Base-by-base conservation (phyloP, 2,888 invertebrate species). In the Synanthedon vespiformis region DNA sequence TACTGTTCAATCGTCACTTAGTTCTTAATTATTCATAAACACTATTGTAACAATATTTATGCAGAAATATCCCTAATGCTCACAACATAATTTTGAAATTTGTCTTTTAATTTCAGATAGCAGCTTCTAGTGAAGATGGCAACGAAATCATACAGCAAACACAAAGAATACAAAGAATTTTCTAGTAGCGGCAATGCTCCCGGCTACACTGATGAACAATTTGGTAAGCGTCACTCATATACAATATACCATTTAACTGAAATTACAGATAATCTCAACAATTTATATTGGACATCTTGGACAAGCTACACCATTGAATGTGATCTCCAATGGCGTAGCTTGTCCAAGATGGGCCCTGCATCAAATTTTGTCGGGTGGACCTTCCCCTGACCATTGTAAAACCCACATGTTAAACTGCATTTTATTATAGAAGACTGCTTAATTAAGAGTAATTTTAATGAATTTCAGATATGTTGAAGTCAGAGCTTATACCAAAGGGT, bases 101-200 rank as follows among this genome's bases (percentile, higher is more conserved):
- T 49, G 6, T 53, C 14, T 52, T 53, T 58, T 72, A 58, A 67
- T 73, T 74, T 0, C 73, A 80, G 80, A 55, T 73, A 67, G 57
- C 34, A 55, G 55, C 49, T 60, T 49, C 54, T 27, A 58, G 52
- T 48, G 59, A 73, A 54, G 51, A 88, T 88, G 88, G 75, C 88
- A 57, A 85, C 87, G 11, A 88, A 88, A 58, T 83, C 86, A 5
- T 88, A 86, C 63, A 82, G 79, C 64, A 88, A 88, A 52, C 88
- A 88, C 59, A 87, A 87, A 64, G 88, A 88, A 65, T 88, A 72
- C 61, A 83, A 85, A 51, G 82, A 86, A 61, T 86, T 75, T 62
- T 86, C 87, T 53, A 83, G 68, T 61, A 84, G 80, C 47, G 78
- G 80, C 4, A 71, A 57, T 27, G 67, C 77, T 6, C 84, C 85